These are phyloP conservation scores for Drosophila basisetae DNA, from an alignment of 2,888 invertebrate species.

Conservation along the genomic window DNA sequence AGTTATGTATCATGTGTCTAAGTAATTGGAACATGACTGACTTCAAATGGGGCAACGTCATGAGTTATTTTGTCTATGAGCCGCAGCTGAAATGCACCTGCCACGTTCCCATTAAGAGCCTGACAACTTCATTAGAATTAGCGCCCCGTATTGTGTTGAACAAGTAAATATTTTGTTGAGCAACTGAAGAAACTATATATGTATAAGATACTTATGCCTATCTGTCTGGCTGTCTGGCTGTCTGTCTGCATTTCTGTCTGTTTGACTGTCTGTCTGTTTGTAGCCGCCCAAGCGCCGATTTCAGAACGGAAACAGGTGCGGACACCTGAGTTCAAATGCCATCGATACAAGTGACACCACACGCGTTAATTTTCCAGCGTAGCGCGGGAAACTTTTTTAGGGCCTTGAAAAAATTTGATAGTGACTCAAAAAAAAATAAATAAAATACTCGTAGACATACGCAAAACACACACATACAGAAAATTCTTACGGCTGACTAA, in stretches of 20 bases:
- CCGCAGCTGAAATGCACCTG: conserved; percentile 58
- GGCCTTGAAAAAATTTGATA: conserved; percentile 16
- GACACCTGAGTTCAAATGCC: conserved; percentile 11
- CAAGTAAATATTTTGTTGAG: conserved; percentile 64
- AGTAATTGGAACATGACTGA: conserved; percentile 43
- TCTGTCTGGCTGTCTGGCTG: not conserved
- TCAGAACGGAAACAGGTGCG: conserved; percentile 71
- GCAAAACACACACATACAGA: not conserved
- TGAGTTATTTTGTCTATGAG: conserved; percentile 25
- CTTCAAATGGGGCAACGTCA: conserved; percentile 20
- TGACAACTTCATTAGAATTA: conserved; percentile 72
- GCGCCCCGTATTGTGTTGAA: conserved; percentile 40
- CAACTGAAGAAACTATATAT: conserved; percentile 8
- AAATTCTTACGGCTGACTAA: conserved; percentile 72
- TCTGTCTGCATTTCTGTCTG: not conserved
- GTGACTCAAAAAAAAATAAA: conserved; percentile 46
- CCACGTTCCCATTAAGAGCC: conserved; percentile 51
- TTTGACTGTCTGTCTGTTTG: conserved; percentile 3
- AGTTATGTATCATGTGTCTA: conserved; percentile 36
- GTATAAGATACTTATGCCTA: conserved; percentile 3
- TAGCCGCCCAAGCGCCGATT: conserved; percentile 46
- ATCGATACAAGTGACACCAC: conserved; percentile 61
- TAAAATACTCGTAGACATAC: not conserved
- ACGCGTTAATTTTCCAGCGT: conserved; percentile 41
- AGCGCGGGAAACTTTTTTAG: conserved; percentile 43